Percentiles rank a stretch among this genome's conserved stretches.
phyloP scores from a whole-genome alignment of 1,140 invertebrate genomes.

The Adelges cooleyi region DNA sequence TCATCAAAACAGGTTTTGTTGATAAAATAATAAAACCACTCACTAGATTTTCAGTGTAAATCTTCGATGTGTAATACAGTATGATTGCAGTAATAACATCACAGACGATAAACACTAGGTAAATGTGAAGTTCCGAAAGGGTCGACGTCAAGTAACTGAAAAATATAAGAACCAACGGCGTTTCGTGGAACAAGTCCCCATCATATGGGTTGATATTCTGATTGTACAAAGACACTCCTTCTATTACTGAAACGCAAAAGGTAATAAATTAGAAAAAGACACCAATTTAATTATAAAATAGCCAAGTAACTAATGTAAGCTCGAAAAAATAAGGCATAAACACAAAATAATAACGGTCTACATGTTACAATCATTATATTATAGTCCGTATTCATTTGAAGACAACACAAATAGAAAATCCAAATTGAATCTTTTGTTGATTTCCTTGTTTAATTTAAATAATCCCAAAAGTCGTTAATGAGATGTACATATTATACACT shows the following conservation, averaged over 20 bases:
- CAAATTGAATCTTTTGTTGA: too few relatives aligned
- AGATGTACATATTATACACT: too few relatives aligned
- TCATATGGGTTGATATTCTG: constrained; percentile 75
- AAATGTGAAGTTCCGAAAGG: constrained; percentile 37
- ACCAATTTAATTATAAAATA: neutral
- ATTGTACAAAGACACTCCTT: constrained; percentile 71
- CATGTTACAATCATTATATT: too few relatives aligned
- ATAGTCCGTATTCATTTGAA: too few relatives aligned
- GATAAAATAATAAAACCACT: constrained; percentile 34
- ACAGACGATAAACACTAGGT: constrained; percentile 55
- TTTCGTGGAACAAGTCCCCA: constrained; percentile 87
- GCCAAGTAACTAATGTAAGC: neutral
- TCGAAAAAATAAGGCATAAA: too few relatives aligned
- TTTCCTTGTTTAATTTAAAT: too few relatives aligned
- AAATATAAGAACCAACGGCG: constrained; percentile 58
- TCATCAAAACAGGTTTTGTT: neutral
- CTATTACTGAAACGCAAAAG: constrained; percentile 52
- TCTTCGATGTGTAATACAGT: constrained; percentile 53
- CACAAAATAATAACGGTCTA: too few relatives aligned
- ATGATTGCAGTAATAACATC: constrained; percentile 64
- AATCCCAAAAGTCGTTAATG: too few relatives aligned
- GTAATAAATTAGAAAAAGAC: constrained; percentile 29
- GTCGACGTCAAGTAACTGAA: constrained; percentile 45
- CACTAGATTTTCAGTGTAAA: constrained; percentile 52
- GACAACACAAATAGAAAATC: too few relatives aligned